Percentiles rank a stretch among this genome's conserved stretches.
Conservation (phyloP, 2,888 invertebrate genomes). For the Monopis laevigella region DNA sequence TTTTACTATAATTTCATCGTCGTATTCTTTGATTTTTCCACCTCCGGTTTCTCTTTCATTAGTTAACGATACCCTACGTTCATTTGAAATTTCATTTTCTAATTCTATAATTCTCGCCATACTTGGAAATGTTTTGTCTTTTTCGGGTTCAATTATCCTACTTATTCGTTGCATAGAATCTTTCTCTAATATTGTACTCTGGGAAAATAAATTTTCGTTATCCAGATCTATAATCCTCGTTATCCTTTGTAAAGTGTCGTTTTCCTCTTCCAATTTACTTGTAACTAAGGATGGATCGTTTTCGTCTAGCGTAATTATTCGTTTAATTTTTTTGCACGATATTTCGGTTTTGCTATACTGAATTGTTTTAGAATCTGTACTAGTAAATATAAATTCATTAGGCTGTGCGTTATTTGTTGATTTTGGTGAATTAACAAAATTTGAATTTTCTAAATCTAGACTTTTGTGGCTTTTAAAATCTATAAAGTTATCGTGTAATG, state of each 20-base stretch:
- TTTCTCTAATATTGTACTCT: constrained; percentile 12
- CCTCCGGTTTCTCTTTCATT: constrained; percentile 60
- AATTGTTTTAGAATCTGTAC: constrained; percentile 10
- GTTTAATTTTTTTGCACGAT: constrained; percentile 48
- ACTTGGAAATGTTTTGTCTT: constrained; percentile 51
- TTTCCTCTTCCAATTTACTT: constrained; percentile 29
- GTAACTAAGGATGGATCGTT: constrained; percentile 31
- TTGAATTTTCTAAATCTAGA: constrained; percentile 41
- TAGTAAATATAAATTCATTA: constrained; percentile 25
- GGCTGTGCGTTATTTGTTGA: not conserved
- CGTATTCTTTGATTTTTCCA: constrained; percentile 37
- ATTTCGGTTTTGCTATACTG: constrained; percentile 24
- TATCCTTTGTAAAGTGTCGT: constrained; percentile 45
- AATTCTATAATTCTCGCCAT: constrained; percentile 63
- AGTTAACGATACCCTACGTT: constrained; percentile 55
- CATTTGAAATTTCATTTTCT: constrained; percentile 61
- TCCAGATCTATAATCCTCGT: constrained; percentile 53
- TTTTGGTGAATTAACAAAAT: constrained; percentile 30
- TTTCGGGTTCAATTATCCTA: constrained; percentile 48
- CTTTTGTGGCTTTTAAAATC: constrained; percentile 24
- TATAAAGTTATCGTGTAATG: constrained; percentile 3
- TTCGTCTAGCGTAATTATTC: constrained; percentile 55
- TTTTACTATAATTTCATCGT: constrained; percentile 45
- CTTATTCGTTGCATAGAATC: constrained; percentile 37
- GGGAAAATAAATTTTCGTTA: constrained; percentile 24